phyloP scores from a whole-genome alignment of 2,797 vertebrate genomes.

The Chaetophractus vellerosus region DNA sequence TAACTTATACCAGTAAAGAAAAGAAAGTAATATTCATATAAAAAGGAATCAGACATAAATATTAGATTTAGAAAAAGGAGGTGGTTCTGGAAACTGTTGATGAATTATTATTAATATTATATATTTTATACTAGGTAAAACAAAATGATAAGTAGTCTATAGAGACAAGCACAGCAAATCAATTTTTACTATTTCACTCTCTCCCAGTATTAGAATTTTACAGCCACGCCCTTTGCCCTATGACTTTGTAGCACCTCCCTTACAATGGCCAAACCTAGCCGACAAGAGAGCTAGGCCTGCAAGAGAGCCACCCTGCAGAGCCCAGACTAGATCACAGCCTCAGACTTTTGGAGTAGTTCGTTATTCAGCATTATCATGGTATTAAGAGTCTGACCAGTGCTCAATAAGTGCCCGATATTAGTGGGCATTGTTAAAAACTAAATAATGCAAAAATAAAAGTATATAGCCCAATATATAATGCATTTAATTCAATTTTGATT shows the following conservation, averaged over 20 bases:
- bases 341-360: not conserved
- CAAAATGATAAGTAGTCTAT: conserved; percentile 16
- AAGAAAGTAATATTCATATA: not conserved
- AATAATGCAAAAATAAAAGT: not conserved
- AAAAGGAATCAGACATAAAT: not conserved
- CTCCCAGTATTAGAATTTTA: not conserved
- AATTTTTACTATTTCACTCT: not conserved
- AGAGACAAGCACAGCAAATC: not conserved
- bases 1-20: not conserved
- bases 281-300: not conserved
- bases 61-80: not conserved
- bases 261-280: not conserved
- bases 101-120: not conserved
- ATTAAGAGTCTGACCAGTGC: not conserved
- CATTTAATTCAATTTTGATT: not conserved
- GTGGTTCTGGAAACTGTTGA: not conserved
- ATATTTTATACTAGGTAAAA: not conserved
- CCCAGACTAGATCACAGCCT: not conserved
- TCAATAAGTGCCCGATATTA: not conserved
- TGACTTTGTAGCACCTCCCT: not conserved
- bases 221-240: not conserved
- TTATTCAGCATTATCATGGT: too few species aligned
- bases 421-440: not conserved
- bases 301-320: not conserved
- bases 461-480: not conserved